Evolutionary conservation across 2,797 vertebrate genomes (phyloP), one percentile per base, ranked within the genome.

Genomic region (Fringilla coelebs): DNA sequence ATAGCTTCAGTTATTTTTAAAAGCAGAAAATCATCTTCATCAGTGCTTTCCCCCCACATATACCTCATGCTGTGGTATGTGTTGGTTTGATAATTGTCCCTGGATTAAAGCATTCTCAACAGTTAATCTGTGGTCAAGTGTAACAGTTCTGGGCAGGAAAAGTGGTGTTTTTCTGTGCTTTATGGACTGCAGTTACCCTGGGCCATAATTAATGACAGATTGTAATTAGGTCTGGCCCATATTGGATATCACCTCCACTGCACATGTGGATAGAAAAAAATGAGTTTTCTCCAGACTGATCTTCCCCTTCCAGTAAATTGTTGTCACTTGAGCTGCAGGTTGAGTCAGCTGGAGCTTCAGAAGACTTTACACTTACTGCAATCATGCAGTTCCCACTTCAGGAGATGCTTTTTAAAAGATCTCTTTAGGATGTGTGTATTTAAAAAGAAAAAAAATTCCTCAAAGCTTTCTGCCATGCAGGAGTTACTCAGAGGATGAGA

Each of bases 1-100:
- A 70, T 73, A 85, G 26, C 74, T 85, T 32, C 24, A 51, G 63
- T 65, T 96, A 58, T 94, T 88, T 96, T 95, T 84, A 71, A 82
- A 89, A 58, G 66, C 58, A 89, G 73, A 40, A 60, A 85, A 79
- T 31, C 28, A 5, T 36, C 31, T 17, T 43, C 32, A 45, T 31
- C 26, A 15, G 18, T 71, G 9, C 57, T 70, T 82, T 57, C 61
- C 49, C 55, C n/a, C 22, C 41, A 43, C 7, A 8, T 51, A 6
- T n/a, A 20, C n/a, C 57, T 90, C 20, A 5, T 2, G 1, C n/a
- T 86, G 5, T 66, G 45, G 17, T 45, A 3, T 36, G 4, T 81
- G 13, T 36, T 86, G 46, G 17, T 68, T 86, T 60, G 62, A 18
- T 79, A 67, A 52, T 63, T 14, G 31, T 54, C 16, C 19, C 19